A percentile compares a stretch with the other conserved stretches of the same genome.
Evolutionary conservation across 2,113 vertebrate genomes (phyloP).

Genomic region (Nothoprocta pentlandii): DNA sequence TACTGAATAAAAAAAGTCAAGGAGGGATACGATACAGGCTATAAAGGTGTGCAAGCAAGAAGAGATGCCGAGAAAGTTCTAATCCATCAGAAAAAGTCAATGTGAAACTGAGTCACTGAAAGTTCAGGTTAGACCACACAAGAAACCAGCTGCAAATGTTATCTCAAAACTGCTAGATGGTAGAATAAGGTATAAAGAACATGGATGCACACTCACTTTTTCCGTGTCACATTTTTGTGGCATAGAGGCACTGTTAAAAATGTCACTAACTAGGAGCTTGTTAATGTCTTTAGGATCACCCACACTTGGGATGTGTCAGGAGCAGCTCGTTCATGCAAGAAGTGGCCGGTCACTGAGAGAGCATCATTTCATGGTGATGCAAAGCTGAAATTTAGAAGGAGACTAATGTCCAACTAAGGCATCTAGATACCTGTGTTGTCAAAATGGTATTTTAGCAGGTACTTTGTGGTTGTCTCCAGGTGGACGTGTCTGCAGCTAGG

Average conservation of each 20-base stretch:
- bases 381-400: not conserved
- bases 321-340: not conserved
- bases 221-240: not conserved
- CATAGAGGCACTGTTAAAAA: not conserved
- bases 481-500: fast-evolving
- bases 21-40: not conserved
- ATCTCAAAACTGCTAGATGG: fast-evolving
- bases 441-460: fast-evolving
- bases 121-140: not conserved
- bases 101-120: not conserved
- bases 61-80: not conserved
- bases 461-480: not conserved
- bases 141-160: not conserved
- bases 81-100: not conserved
- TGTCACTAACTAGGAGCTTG: not conserved
- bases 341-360: not conserved
- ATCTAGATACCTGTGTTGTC: not conserved
- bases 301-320: not conserved
- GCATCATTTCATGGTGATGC: no score
- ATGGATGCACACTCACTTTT: fast-evolving
- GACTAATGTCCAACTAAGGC: not conserved
- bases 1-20: not conserved
- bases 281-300: not conserved
- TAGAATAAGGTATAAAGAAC: not conserved
- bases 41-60: no score